These are phyloP conservation scores for Cnemophilus loriae DNA, from an alignment of 2,113 vertebrate species.

Conservation along the genomic window DNA sequence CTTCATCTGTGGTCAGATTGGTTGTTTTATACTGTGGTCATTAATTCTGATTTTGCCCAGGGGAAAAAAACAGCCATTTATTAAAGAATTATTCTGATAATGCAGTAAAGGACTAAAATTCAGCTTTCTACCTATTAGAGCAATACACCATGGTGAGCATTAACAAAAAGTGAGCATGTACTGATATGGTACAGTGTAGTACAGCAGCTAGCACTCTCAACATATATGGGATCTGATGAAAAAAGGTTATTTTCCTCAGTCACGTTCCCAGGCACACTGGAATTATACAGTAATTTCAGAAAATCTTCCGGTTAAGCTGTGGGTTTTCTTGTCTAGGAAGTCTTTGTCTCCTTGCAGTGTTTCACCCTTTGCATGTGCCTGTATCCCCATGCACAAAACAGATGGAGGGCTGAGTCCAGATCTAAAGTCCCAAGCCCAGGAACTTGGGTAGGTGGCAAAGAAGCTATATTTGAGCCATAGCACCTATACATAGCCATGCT, in stretches of 20 bases:
- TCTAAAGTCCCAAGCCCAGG: neutral
- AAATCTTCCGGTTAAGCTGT: neutral
- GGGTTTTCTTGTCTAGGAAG: neutral
- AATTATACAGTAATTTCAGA: neutral
- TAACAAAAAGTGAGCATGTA: neutral
- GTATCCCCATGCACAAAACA: neutral
- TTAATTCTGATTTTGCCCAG: neutral
- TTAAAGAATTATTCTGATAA: neutral
- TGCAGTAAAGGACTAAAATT: neutral
- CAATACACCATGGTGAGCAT: neutral
- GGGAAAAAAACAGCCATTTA: neutral
- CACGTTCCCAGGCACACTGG: neutral
- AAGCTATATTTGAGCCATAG: neutral
- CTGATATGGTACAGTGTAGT: neutral
- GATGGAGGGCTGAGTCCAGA: neutral
- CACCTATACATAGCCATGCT: neutral
- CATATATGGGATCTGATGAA: accelerated
- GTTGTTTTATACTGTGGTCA: neutral
- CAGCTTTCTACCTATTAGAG: neutral
- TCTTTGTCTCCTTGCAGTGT: neutral
- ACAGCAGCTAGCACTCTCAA: neutral
- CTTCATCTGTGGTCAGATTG: neutral
- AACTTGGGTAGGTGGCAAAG: neutral
- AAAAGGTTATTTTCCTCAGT: neutral
- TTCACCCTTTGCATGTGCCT: neutral